phyloP scores from a whole-genome alignment of 1,140 invertebrate species.

The Drosophila eugracilis region DNA sequence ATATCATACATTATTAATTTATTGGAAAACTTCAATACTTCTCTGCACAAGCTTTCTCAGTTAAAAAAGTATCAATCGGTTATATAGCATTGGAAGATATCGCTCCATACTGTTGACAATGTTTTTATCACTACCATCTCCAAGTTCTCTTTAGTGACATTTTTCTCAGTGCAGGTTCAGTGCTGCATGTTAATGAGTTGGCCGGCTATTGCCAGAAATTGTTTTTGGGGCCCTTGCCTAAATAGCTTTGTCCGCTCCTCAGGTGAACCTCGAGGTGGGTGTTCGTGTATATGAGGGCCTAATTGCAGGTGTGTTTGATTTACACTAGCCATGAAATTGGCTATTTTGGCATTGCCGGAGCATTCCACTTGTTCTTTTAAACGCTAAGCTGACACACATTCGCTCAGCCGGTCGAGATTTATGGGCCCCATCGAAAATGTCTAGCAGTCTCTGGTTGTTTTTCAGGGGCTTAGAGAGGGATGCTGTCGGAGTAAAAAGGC shows the following conservation, averaged over 20 bases:
- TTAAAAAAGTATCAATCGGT: not conserved
- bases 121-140: no score
- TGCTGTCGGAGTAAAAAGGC: conserved; percentile 40
- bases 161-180: conserved; percentile 6
- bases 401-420: conserved; percentile 56
- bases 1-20: no score
- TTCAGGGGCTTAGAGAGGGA: not conserved
- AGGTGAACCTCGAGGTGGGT: conserved; percentile 2
- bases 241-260: conserved; percentile 46
- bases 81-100: no score
- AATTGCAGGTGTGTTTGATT: conserved; percentile 80
- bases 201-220: conserved; percentile 70
- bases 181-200: conserved; percentile 73
- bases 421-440: conserved; percentile 65
- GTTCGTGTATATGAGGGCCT: conserved; percentile 25
- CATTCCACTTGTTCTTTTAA: conserved; percentile 66
- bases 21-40: not conserved
- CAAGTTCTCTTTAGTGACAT: not conserved
- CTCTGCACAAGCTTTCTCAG: not conserved
- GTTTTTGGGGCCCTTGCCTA: conserved; percentile 52
- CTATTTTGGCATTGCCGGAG: conserved; percentile 64
- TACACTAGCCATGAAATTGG: conserved; percentile 79
- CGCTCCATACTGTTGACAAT: no score
- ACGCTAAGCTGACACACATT: conserved; percentile 70
- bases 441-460: conserved; percentile 23